Base-by-base conservation (phyloP, 2,888 invertebrate genomes). In the Ichneumoninae sp. region DNA sequence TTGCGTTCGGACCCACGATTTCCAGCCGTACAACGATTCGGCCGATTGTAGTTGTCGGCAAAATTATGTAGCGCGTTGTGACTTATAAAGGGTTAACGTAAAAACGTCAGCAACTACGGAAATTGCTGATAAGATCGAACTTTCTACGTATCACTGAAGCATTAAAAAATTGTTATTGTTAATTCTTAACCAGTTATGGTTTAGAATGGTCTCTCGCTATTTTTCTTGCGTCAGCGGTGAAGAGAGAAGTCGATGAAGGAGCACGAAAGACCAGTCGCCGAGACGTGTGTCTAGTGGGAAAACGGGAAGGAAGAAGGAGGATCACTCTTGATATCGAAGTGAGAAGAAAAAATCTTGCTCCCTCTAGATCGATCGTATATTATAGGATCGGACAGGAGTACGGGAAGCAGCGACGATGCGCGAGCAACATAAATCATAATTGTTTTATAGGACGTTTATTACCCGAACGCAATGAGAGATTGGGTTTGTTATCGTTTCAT, bases 381-480 rank as follows among this genome's bases (percentile, higher is more conserved):
- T 87, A 85, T 47, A 68, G 36, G 69, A 81, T 80, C 52, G 70
- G 86, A 88, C 85, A 84, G 83, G 65, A 80, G 77, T 47, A 82
- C 82, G 80, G 85, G 79, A 87, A 87, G 83, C 84, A 66, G 69
- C 83, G 83, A 77, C 80, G 81, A 89, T 86, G 84, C 62, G 54
- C 60, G 33, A 82, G 78, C 77, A 82, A 66, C 82, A 86, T 87
- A 86, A 85, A 88, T 88, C 87, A 87, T 85, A 74, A 86, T 88
- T 88, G 84, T 83, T 86, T 87, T 84, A 80, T 81, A 74, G 69
- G 86, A 85, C 82, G 77, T 87, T 86, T 82, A 86, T 88, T 86
- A 33, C n/a, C 68, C 22, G 69, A 62, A 70, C 74, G 69, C 78
- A 78, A 75, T 57, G 66, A 54, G 54, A 68, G 40, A 77, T 40